Evolutionary conservation across 2,888 invertebrate species (phyloP).

Genomic region (Tenthredo scrophulariae): DNA sequence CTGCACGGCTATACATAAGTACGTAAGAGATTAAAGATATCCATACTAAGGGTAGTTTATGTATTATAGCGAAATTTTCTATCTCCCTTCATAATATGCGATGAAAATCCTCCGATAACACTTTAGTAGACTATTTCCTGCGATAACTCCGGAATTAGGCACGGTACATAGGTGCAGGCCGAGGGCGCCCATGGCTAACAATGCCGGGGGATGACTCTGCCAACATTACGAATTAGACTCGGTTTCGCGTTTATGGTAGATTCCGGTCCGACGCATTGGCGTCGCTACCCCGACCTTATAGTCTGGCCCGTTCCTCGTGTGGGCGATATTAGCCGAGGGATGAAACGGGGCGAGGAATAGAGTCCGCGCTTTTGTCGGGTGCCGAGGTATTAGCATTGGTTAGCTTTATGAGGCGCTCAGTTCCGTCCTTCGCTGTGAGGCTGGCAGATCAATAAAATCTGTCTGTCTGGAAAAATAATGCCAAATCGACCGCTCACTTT

Average conservation of each 20-base stretch:
- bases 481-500: slow-evolving; percentile 72
- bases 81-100: background rate
- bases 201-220: slow-evolving; percentile 69
- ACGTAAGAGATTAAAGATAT: background rate
- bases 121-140: slow-evolving; percentile 72
- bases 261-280: slow-evolving; percentile 73
- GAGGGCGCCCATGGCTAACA: slow-evolving; percentile 63
- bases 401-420: slow-evolving; percentile 83
- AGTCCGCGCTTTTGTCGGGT: slow-evolving; percentile 48
- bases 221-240: slow-evolving; percentile 77
- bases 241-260: slow-evolving; percentile 77
- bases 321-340: background rate
- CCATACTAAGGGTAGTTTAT: background rate
- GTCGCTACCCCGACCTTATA: slow-evolving; percentile 62
- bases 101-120: slow-evolving; percentile 48
- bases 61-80: background rate
- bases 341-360: slow-evolving; percentile 63
- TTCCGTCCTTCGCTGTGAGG: slow-evolving; percentile 72
- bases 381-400: slow-evolving; percentile 81
- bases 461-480: slow-evolving; percentile 74
- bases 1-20: background rate
- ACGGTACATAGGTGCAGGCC: slow-evolving; percentile 56
- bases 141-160: slow-evolving; percentile 70
- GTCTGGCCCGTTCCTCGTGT: background rate
- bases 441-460: slow-evolving; percentile 75